Conservation (phyloP, 2,113 vertebrate genomes). For the Tragelaphus strepsiceros region DNA sequence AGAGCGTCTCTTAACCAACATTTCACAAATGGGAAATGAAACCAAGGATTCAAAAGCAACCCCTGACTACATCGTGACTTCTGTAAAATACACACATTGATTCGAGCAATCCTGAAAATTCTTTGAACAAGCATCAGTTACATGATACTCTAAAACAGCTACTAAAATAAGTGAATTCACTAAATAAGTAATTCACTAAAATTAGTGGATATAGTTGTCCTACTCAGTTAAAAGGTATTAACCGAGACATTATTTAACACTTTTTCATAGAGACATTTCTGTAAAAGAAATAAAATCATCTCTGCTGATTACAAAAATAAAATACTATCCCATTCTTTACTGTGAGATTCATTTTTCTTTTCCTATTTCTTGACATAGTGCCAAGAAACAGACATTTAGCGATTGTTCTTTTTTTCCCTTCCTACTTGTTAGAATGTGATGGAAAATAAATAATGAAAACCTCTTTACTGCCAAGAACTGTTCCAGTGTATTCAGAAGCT, state of each 20-base stretch:
- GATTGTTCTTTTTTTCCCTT: background rate
- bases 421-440: background rate
- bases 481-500: slow-evolving; percentile 26
- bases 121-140: background rate
- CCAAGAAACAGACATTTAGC: background rate
- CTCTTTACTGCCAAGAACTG: background rate
- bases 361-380: background rate
- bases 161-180: background rate
- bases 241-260: background rate
- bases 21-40: background rate
- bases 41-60: background rate
- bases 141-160: background rate
- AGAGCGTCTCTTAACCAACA: background rate
- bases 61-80: background rate
- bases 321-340: background rate
- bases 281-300: background rate
- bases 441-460: slow-evolving; percentile 7
- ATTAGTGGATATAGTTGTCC: background rate
- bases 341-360: background rate
- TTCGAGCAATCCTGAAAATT: background rate
- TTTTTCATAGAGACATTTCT: background rate
- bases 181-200: background rate
- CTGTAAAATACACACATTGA: background rate
- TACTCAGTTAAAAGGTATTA: background rate
- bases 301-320: background rate